These are phyloP conservation scores for Aradophagus sp. DNA, from an alignment of 1,140 invertebrate genomes.

Conservation along the genomic window DNA sequence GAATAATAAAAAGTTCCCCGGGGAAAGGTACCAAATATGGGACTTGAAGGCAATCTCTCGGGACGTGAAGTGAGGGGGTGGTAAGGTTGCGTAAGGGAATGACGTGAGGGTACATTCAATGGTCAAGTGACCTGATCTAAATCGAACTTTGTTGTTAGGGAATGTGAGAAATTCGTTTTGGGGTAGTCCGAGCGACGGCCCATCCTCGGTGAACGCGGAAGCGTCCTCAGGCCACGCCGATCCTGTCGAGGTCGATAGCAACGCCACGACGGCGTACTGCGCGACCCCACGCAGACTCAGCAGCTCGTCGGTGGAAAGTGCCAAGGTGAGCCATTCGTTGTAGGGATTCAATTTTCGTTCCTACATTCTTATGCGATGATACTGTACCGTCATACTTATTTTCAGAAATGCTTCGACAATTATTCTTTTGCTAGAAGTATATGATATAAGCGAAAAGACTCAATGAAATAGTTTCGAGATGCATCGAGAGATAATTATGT, in stretches of 20 bases:
- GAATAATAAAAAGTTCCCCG: too few species aligned
- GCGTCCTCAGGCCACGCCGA: constrained; percentile 55
- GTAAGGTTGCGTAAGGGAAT: too few species aligned
- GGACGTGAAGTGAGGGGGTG: too few species aligned
- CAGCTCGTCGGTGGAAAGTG: constrained; percentile 72
- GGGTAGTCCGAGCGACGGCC: constrained; percentile 55
- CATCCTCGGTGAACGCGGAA: constrained; percentile 55
- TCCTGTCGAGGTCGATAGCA: constrained; percentile 66
- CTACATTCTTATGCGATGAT: too few species aligned
- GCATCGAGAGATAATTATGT: background rate
- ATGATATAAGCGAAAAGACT: too few species aligned
- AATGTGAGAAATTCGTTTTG: constrained; percentile 58
- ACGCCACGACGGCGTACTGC: constrained; percentile 67
- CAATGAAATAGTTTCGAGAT: background rate
- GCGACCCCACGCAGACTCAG: constrained; percentile 69
- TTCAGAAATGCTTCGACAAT: too few species aligned
- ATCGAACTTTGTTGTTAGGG: constrained; percentile 35
- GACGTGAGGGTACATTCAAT: background rate
- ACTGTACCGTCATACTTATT: too few species aligned
- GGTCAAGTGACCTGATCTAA: constrained; percentile 12
- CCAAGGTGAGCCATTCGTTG: constrained; percentile 63
- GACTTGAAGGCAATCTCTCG: too few species aligned
- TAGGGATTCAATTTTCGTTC: too few species aligned
- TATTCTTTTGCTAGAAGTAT: too few species aligned
- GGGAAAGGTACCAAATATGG: too few species aligned